phyloP scores from a whole-genome alignment of 2,888 invertebrate genomes.

The Acanthococcus lagerstroemiae region DNA sequence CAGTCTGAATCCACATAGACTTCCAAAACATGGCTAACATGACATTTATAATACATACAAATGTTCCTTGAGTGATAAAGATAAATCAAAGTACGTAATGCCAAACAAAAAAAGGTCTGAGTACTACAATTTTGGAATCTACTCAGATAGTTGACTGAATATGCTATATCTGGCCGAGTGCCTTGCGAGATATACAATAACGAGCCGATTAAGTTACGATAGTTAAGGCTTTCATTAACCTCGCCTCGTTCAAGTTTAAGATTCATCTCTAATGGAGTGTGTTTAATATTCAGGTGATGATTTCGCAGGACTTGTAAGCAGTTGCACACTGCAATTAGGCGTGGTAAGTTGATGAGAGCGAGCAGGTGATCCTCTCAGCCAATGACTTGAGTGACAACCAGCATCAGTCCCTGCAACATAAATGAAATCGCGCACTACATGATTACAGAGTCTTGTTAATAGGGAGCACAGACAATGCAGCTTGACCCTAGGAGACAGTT shows the following conservation, averaged over 20 bases:
- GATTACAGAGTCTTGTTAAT: too few relatives aligned
- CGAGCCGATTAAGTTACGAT: slow-evolving; percentile 3
- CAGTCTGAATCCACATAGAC: slow-evolving; percentile 8
- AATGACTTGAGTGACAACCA: too few relatives aligned
- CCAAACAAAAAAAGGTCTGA: neutral
- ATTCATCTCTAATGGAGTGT: slow-evolving; percentile 1
- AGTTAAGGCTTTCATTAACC: neutral
- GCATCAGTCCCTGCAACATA: too few relatives aligned
- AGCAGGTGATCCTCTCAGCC: too few relatives aligned
- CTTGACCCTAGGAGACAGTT: too few relatives aligned
- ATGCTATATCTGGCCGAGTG: slow-evolving; percentile 6
- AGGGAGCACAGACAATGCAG: too few relatives aligned
- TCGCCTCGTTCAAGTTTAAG: neutral
- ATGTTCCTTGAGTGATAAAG: neutral
- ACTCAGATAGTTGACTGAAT: slow-evolving; percentile 6
- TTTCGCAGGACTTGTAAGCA: too few relatives aligned
- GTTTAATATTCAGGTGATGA: too few relatives aligned
- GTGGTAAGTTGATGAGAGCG: too few relatives aligned
- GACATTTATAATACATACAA: neutral
- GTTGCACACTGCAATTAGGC: too few relatives aligned
- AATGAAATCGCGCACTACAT: too few relatives aligned
- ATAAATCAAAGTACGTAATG: slow-evolving; percentile 3
- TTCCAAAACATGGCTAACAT: neutral
- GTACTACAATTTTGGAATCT: neutral
- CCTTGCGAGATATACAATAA: neutral